These are phyloP conservation scores for Cirrhinus molitorella DNA, from an alignment of 2,797 vertebrate species.

Conservation along the genomic window DNA sequence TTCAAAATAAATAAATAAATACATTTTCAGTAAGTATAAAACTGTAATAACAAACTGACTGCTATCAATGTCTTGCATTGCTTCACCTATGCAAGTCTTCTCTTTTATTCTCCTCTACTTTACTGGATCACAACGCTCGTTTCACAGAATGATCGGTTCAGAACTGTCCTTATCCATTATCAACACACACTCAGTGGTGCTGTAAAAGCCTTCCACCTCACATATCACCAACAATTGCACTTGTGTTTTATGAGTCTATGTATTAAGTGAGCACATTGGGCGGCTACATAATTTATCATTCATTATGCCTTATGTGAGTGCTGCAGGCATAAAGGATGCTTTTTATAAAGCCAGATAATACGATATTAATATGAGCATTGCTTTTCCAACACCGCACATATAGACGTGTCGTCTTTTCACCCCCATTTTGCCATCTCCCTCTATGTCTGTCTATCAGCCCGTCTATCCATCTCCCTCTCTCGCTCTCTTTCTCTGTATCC, in stretches of 20 bases:
- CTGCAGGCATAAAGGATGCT: background rate
- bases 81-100: background rate
- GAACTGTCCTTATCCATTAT: constrained; percentile 22
- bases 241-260: constrained; percentile 39
- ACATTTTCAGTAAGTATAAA: background rate
- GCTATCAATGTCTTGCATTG: background rate
- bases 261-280: constrained; percentile 24
- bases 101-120: background rate
- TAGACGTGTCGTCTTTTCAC: constrained; percentile 69
- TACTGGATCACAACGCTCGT: background rate
- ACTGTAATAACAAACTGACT: background rate
- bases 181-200: constrained; percentile 21
- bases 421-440: constrained; percentile 73
- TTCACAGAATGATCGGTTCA: constrained; percentile 18
- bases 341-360: constrained; percentile 10
- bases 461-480: constrained; percentile 80
- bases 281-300: constrained; percentile 29
- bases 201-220: constrained; percentile 36
- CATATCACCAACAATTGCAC: constrained; percentile 15
- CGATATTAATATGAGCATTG: constrained; percentile 21
- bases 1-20: background rate
- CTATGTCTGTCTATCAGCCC: constrained; percentile 70
- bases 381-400: constrained; percentile 70
- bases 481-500: constrained; percentile 81
- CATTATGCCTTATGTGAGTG: background rate